Evolutionary conservation across 1,140 invertebrate genomes (phyloP).

Genomic region (Lutraria rhynchaena): DNA sequence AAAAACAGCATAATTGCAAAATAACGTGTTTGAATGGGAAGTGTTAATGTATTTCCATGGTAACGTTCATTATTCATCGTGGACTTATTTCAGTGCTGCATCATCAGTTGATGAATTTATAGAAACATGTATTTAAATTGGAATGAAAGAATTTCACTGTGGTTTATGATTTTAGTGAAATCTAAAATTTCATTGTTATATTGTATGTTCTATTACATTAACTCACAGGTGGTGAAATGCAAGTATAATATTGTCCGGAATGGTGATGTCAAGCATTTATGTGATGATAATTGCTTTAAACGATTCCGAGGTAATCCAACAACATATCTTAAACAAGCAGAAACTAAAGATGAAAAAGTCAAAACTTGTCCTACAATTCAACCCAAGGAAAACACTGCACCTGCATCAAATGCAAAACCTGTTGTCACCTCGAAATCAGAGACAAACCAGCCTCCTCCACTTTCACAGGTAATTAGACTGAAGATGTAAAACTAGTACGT

Average conservation of each 20-base stretch:
- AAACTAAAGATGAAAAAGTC: neutral
- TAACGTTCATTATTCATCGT: no score
- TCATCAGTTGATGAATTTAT: neutral
- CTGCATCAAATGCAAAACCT: neutral
- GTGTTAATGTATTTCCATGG: no score
- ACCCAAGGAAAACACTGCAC: neutral
- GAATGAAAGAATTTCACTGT: neutral
- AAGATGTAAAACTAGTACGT: no score
- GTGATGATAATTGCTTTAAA: slow-evolving; percentile 83
- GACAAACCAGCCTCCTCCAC: no score
- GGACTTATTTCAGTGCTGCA: neutral
- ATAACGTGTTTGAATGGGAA: no score
- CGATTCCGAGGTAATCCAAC: slow-evolving; percentile 82
- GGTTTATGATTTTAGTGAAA: neutral
- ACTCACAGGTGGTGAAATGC: slow-evolving; percentile 80
- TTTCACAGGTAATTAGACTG: no score
- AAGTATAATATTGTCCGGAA: slow-evolving; percentile 83
- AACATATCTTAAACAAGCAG: slow-evolving; percentile 67
- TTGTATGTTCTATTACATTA: neutral
- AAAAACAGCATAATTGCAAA: no score
- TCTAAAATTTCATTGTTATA: neutral
- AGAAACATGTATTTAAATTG: neutral
- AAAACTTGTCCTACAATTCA: neutral
- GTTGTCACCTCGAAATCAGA: no score
- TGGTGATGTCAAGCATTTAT: slow-evolving; percentile 82